Evolutionary conservation across 2,888 invertebrate genomes (phyloP).

Genomic region (Deilephila elpenor): DNA sequence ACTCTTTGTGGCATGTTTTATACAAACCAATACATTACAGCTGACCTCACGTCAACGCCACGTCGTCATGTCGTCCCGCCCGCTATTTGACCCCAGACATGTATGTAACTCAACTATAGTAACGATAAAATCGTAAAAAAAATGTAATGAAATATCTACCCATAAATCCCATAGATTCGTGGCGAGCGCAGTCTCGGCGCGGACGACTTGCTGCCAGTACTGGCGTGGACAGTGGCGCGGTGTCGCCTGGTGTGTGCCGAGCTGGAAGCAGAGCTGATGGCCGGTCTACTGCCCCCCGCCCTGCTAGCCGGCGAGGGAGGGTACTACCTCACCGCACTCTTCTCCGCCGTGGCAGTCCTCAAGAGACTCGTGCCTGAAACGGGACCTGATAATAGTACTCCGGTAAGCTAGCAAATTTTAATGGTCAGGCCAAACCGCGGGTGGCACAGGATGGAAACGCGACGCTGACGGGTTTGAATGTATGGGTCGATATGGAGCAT

Average conservation of each 20-base stretch:
- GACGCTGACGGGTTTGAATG: no score
- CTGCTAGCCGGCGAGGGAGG: conserved; percentile 96
- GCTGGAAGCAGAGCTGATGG: conserved; percentile 98
- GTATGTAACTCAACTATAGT: neutral
- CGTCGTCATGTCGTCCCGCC: no score
- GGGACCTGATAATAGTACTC: conserved; percentile 64
- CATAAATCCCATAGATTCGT: conserved; percentile 83
- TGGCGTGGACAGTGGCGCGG: conserved; percentile 96
- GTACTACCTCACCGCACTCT: conserved; percentile 96
- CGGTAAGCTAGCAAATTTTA: conserved; percentile 61
- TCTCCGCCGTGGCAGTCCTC: conserved; percentile 95
- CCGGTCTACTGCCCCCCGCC: conserved; percentile 95
- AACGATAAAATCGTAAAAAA: no score
- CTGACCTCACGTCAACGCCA: no score
- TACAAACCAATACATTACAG: no score
- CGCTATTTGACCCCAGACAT: no score
- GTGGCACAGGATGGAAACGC: no score
- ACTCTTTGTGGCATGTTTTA: no score
- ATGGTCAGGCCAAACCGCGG: neutral
- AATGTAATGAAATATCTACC: no score
- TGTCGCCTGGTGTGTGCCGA: conserved; percentile 96
- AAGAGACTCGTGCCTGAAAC: conserved; percentile 87
- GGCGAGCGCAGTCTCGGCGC: conserved; percentile 90
- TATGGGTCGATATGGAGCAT: no score
- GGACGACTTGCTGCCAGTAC: conserved; percentile 95